Conservation (phyloP, 2,888 invertebrate species). For the Agelastica alni region DNA sequence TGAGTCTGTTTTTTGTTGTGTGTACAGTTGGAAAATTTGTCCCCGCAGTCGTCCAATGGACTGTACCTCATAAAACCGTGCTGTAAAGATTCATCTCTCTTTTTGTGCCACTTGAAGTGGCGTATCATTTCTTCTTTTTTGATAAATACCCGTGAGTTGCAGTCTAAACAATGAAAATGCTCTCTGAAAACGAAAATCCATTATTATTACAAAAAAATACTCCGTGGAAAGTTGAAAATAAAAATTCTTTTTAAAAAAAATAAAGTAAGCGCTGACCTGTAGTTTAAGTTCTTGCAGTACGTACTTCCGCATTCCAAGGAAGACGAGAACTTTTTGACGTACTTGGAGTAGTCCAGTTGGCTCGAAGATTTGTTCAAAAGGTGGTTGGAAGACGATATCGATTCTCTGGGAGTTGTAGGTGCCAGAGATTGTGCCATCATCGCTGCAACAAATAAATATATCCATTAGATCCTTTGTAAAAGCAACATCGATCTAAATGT, state of each 20-base stretch:
- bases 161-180: conserved; percentile 91
- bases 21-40: conserved; percentile 70
- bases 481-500: too few species aligned
- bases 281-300: conserved; percentile 86
- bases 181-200: conserved; percentile 63
- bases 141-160: conserved; percentile 81
- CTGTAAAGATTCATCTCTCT: conserved; percentile 93
- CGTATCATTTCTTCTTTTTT: conserved; percentile 99
- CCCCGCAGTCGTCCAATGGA: conserved; percentile 92
- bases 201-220: background rate
- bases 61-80: conserved; percentile 90
- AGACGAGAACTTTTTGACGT: conserved; percentile 82
- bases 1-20: conserved; percentile 95
- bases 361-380: conserved; percentile 65
- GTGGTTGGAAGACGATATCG: conserved; percentile 61
- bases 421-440: conserved; percentile 61
- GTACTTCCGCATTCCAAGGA: conserved; percentile 82
- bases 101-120: conserved; percentile 99
- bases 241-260: background rate
- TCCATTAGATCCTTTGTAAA: too few species aligned
- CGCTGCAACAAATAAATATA: conserved; percentile 55
- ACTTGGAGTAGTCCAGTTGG: conserved; percentile 86
- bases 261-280: conserved; percentile 56
- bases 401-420: conserved; percentile 53
- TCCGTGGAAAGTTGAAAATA: background rate